Percentiles rank a stretch among this genome's conserved stretches.
phyloP scores from a whole-genome alignment of 2,888 invertebrate genomes.

The Siphonodentalium dalli region DNA sequence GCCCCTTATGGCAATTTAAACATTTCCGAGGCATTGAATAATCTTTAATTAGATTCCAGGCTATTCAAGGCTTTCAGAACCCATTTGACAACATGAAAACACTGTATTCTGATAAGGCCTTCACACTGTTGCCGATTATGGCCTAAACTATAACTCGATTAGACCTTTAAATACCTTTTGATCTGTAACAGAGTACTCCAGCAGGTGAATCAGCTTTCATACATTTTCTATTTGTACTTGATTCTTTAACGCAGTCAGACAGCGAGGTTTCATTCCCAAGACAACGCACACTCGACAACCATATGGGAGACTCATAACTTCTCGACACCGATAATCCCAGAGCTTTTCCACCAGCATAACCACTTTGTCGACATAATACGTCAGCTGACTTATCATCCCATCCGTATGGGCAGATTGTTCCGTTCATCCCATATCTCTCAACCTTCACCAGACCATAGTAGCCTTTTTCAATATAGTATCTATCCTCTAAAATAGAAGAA shows the following conservation, averaged over 20 bases:
- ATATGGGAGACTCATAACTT: slow-evolving; percentile 29
- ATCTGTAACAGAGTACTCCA: slow-evolving; percentile 46
- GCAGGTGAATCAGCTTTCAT: slow-evolving; percentile 35
- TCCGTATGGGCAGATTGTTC: slow-evolving; percentile 65
- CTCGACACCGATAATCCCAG: slow-evolving; percentile 31
- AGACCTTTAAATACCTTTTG: slow-evolving; percentile 25
- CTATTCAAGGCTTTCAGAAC: too few species aligned
- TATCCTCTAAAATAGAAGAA: slow-evolving; percentile 29
- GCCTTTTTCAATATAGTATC: slow-evolving; percentile 28
- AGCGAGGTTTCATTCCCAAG: slow-evolving; percentile 33
- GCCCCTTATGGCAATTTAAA: too few species aligned
- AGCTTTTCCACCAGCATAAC: slow-evolving; percentile 43
- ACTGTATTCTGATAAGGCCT: too few species aligned
- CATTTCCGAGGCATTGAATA: too few species aligned
- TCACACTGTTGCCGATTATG: too few species aligned
- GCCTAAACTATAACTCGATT: too few species aligned
- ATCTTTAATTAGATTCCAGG: too few species aligned
- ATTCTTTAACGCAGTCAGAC: slow-evolving; percentile 31
- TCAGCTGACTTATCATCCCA: slow-evolving; percentile 46
- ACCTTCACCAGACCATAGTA: slow-evolving; percentile 75
- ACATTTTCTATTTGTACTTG: slow-evolving; percentile 30
- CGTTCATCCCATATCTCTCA: slow-evolving; percentile 76
- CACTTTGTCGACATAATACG: slow-evolving; percentile 40
- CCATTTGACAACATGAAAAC: too few species aligned
- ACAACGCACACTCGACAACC: slow-evolving; percentile 39